These are phyloP conservation scores for Formica selysi DNA, from an alignment of 1,140 invertebrate genomes.

Conservation along the genomic window DNA sequence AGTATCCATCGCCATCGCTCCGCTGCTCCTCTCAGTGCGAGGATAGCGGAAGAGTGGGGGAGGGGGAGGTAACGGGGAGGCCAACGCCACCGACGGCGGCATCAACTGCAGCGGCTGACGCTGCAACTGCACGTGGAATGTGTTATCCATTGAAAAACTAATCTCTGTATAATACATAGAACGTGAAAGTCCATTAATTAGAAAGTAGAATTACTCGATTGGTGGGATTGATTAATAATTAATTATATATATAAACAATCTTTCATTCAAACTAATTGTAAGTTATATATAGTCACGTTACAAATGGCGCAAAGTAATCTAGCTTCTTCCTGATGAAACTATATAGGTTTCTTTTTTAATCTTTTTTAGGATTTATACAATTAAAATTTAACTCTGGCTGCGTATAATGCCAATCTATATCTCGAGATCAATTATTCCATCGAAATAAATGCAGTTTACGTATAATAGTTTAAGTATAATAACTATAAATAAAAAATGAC, in stretches of 20 bases:
- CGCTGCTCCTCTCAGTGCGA: not conserved
- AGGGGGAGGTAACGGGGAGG: not conserved
- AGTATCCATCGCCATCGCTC: not conserved
- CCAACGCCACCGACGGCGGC: conserved; percentile 50
- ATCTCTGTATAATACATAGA: not conserved
- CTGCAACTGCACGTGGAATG: conserved; percentile 46
- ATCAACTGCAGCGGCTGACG: conserved; percentile 27
- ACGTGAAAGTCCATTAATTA: not conserved
- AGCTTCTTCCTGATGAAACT: not conserved
- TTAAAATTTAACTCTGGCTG: not conserved
- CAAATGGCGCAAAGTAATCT: not conserved
- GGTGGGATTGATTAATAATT: not conserved
- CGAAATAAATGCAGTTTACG: not conserved
- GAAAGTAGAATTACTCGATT: no score
- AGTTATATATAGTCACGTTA: not conserved
- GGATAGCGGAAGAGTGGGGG: not conserved
- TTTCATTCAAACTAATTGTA: not conserved
- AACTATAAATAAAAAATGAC: no score
- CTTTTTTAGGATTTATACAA: not conserved
- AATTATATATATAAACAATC: not conserved
- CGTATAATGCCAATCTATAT: not conserved
- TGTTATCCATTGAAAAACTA: not conserved
- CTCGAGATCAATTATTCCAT: not conserved
- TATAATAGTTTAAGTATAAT: no score
- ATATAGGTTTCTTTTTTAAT: not conserved